Evolutionary conservation across 2,113 vertebrate species (phyloP), one percentile per base, ranked within the genome.

Genomic region (Scomber japonicus): DNA sequence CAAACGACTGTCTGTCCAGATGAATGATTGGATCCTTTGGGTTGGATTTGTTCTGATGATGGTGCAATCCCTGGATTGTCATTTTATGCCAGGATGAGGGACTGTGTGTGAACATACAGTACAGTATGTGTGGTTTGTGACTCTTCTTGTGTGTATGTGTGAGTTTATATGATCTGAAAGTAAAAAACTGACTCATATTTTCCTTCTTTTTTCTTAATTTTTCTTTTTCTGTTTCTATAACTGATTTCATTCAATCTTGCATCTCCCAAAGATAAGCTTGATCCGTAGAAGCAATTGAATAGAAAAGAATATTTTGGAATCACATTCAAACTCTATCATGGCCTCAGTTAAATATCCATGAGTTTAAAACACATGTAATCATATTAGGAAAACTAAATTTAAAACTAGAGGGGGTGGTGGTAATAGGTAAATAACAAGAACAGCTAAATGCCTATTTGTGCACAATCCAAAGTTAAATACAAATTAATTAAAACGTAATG

Each of bases 21-120:
- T 75, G 66, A 88, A 72, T 75, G 66, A 74, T 44, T 14, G 62
- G 19, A 82, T 86, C 71, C 81, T 84, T 70, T 75, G 85, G 56
- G 49, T 54, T 78, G 71, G 68, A 80, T 84, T 82, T 75, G 68
- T 71, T 76, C 71, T 75, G 87, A 84, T 84, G 83, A 86, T 30
- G 17, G 49, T 55, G 81, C 62, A 71, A 75, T 84, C 75, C 65
- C 81, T 49, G 76, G 68, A 81, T 77, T 77, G 63, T 78, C 60
- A 68, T 64, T 53, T 31, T 64, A 2, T 61, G 49, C 82, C 80
- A 75, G 71, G 56, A 40, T 50, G 50, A 71, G 50, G 19, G 40
- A 15, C 31, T 50, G n/a, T 56, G 50, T 62, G 15, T 67, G 64
- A 2, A 45, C 48, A 27, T 67, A 17, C 35, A 40, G 35, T 40